Evolutionary conservation across 30 jellyfish, hydroid and myxozoan species (phyloP).

Genomic region (Hydractinia echinata): DNA sequence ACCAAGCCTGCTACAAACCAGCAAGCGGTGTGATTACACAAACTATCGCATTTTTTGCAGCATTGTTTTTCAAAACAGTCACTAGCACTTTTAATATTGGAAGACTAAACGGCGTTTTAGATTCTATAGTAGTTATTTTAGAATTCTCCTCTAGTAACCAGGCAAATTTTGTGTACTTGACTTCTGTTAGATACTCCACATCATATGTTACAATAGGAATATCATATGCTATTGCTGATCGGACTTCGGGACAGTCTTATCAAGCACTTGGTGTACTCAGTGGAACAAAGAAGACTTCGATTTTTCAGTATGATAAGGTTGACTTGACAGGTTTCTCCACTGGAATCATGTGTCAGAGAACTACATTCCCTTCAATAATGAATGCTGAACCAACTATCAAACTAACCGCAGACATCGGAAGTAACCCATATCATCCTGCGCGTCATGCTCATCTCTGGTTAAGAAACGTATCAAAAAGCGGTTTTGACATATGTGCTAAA

Average conservation of each 20-base stretch:
- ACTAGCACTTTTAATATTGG: too few species aligned
- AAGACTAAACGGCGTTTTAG: too few species aligned
- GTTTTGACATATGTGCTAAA: constrained; percentile 18
- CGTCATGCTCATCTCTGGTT: constrained; percentile 14
- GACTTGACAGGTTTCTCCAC: background rate
- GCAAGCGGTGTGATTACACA: background rate
- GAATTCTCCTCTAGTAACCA: too few species aligned
- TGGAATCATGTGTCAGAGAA: background rate
- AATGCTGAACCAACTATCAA: background rate
- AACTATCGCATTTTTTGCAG: too few species aligned
- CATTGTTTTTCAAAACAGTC: too few species aligned
- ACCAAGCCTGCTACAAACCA: background rate
- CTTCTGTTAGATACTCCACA: too few species aligned
- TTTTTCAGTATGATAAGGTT: background rate
- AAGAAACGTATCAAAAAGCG: background rate
- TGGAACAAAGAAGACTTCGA: background rate
- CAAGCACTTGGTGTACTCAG: background rate
- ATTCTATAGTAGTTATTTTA: too few species aligned
- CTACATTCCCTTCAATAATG: background rate
- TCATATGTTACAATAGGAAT: background rate
- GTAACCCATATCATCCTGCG: background rate
- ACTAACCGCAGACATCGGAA: background rate
- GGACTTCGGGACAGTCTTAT: background rate
- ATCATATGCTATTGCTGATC: background rate
- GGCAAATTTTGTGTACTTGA: too few species aligned